Evolutionary conservation across 2,113 vertebrate genomes (phyloP).

Genomic region (Mirounga angustirostris): DNA sequence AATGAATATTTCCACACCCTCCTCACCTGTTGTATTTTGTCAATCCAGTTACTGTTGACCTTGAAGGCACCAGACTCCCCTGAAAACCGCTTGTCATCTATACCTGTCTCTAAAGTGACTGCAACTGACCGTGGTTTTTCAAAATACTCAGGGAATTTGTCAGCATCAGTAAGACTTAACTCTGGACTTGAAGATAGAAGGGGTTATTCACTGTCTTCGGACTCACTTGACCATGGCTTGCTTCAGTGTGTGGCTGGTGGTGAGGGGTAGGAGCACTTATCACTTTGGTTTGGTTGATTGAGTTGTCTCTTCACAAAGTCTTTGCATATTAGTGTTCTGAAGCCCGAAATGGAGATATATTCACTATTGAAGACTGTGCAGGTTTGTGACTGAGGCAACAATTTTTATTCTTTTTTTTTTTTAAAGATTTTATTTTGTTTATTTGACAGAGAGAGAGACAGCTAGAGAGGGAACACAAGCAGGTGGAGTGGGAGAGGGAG

Average conservation of each 20-base stretch:
- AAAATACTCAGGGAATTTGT: neutral
- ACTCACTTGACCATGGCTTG: neutral
- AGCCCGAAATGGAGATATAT: neutral
- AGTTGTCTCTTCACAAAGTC: neutral
- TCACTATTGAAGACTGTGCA: conserved; percentile 1
- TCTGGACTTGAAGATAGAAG: neutral
- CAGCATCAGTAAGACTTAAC: neutral
- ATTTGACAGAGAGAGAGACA: too few species aligned
- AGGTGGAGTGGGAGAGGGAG: too few species aligned
- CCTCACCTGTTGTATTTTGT: neutral
- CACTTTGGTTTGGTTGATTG: neutral
- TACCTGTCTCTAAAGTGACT: neutral
- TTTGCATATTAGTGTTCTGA: neutral
- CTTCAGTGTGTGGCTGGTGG: neutral
- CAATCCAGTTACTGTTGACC: neutral
- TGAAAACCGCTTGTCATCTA: neutral
- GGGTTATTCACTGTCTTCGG: neutral
- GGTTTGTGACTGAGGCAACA: neutral
- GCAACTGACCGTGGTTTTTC: neutral
- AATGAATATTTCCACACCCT: neutral
- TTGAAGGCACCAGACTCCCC: neutral
- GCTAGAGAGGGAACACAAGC: too few species aligned
- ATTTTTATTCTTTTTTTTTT: neutral
- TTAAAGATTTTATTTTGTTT: too few species aligned
- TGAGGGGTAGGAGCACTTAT: neutral